Evolutionary conservation across 2,888 invertebrate species (phyloP), one percentile per base, ranked within the genome.

Genomic region (Agrenia bidenticulata): DNA sequence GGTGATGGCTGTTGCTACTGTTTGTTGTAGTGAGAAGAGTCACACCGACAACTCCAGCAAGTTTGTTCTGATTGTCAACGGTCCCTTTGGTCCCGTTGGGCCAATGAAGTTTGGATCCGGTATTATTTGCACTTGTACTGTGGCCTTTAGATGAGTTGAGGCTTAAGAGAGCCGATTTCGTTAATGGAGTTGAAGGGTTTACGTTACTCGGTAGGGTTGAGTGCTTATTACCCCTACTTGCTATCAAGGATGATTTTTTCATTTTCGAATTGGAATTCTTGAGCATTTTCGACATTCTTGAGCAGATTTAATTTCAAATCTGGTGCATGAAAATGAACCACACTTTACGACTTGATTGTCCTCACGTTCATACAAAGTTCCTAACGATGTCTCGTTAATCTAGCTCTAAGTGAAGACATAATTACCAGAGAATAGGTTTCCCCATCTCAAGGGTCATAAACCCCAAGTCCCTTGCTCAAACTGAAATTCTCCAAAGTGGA

Each of bases 251-350:
- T 5, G 45, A 15, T n/a, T 45, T 45, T 45, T 45, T 45, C 17
- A 5, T 21, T 51, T 51, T 51, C 7, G 51, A 51, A 24, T 15
- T 24, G 21, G 51, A 51, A 21, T 51, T 51, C 26, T 51, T 51
- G 51, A 51, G 51, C 24, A 51, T 51, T 23, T 51, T 51, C 9
- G 51, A 51, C 51, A 51, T 51, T 51, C 2, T 51, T 32, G 11
- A 11, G 32, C 32, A 4, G 32, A 11, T 32, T 32, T 7, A 11
- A 32, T 32, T 32, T 32, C 32, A 32, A 32, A 32, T 32, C 11
- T 4, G 4, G 32, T 11, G 32, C 11, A 7, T 7, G 32, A 32
- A 11, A 32, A 32, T 11, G 11, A 32, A 11, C 32, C 32, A 11
- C 11, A 32, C 5, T 32, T 32, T 32, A 32, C 32, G 32, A 11